These are phyloP conservation scores for Mystacides longicornis DNA, from an alignment of 2,888 invertebrate genomes.

Conservation along the genomic window DNA sequence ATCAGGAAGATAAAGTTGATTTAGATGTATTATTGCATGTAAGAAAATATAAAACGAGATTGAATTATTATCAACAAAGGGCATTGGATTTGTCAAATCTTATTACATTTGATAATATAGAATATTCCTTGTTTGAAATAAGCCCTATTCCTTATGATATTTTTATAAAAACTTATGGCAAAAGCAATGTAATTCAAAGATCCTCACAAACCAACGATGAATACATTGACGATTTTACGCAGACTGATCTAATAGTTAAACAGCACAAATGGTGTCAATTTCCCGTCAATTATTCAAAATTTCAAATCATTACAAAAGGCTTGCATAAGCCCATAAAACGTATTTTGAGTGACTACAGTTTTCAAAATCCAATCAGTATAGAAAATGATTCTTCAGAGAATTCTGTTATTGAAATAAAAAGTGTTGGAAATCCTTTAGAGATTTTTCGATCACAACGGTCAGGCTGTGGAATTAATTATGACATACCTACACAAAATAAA, in stretches of 20 bases:
- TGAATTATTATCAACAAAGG: conserved; percentile 26
- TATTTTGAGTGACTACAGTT: background rate
- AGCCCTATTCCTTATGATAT: conserved; percentile 45
- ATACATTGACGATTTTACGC: conserved; percentile 37
- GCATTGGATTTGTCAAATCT: conserved; percentile 40
- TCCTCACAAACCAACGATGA: conserved; percentile 44
- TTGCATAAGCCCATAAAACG: conserved; percentile 21
- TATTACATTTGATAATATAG: conserved; percentile 43
- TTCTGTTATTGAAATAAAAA: conserved; percentile 32
- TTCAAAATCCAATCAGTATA: no score
- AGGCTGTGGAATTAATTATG: conserved; percentile 16
- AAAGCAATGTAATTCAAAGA: conserved; percentile 39
- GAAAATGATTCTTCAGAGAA: conserved; percentile 30
- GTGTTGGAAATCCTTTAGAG: conserved; percentile 29
- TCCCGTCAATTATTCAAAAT: conserved; percentile 40
- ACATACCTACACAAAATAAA: conserved; percentile 10
- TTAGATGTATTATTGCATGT: background rate
- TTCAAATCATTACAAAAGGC: conserved; percentile 28
- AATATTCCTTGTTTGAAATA: conserved; percentile 42
- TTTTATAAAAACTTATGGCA: conserved; percentile 43
- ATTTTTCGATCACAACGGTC: conserved; percentile 18
- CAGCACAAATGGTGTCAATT: conserved; percentile 42
- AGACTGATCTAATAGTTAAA: conserved; percentile 37
- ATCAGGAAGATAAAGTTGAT: background rate
- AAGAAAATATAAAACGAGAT: background rate